Evolutionary conservation across 2,797 vertebrate genomes (phyloP), one percentile per base, ranked within the genome.

Genomic region (Pelodytes ibericus): DNA sequence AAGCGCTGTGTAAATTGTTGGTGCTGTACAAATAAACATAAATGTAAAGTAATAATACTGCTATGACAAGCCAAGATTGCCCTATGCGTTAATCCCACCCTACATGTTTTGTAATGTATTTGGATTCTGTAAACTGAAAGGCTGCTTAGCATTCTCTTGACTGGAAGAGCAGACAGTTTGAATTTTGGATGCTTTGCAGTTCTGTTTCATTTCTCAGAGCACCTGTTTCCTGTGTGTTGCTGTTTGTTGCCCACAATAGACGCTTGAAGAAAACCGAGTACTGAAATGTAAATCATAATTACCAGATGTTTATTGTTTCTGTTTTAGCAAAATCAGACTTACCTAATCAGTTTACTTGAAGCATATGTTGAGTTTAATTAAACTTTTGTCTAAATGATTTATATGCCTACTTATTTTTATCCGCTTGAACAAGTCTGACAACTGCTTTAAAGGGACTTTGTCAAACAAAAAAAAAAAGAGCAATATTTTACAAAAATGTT

Each of bases 341-440:
- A 84, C 81, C 83, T 81, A 76, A 82, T 85, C 81, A 85, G 80
- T 79, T 82, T 83, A 86, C 84, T 80, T 81, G 81, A 88, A 87
- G 82, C 83, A 86, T 82, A 86, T 86, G 83, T 79, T 86, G 81
- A 86, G 82, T 88, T 88, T 87, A 88, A 85, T 86, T 88, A 83
- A 83, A 84, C 79, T 82, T 88, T 81, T 79, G 83, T 87, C 87
- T 84, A 83, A 88, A 84, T 83, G 80, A 85, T 87, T 87, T 86
- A 79, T 72, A 81, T 83, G 80, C 86, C 83, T 70, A 71, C 81
- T 82, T 87, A 86, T 82, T 87, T 86, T 16, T 82, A 84, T 83
- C 82, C 82, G 72, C 83, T 82, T 84, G 75, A 84, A 81, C 79
- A 82, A 80, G 67, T 41, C 80, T 85, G 82, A 81, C 85, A 82